Evolutionary conservation across 2,113 vertebrate species (phyloP).

Genomic region (Sterrhoptilus dennistouni): DNA sequence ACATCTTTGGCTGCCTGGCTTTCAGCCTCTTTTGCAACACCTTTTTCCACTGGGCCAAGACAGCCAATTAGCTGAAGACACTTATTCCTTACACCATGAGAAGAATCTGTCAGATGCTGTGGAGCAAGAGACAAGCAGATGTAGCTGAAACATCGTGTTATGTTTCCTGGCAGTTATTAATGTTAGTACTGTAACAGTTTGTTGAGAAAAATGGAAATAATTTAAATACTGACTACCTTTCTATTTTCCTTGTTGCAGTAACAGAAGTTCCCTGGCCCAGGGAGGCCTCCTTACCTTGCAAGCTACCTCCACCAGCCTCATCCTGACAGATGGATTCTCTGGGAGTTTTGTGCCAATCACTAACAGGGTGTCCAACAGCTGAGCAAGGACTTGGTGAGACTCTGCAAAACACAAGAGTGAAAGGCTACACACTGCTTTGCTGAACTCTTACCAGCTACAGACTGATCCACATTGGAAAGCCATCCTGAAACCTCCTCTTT

Average conservation of each 20-base stretch:
- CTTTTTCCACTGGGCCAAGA: constrained; percentile 85
- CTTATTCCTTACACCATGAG: constrained; percentile 93
- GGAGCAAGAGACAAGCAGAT: neutral
- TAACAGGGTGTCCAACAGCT: constrained; percentile 90
- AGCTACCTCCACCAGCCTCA: constrained; percentile 87
- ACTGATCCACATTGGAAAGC: rapidly evolving
- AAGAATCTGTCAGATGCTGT: constrained; percentile 89
- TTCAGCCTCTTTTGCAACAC: constrained; percentile 80
- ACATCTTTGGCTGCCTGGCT: constrained; percentile 79
- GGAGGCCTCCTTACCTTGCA: constrained; percentile 83
- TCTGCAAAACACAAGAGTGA: constrained; percentile 73
- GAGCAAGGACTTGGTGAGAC: constrained; percentile 95
- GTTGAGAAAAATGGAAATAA: neutral
- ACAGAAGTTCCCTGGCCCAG: neutral
- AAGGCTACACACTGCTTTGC: rapidly evolving
- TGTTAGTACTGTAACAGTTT: neutral
- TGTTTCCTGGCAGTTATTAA: neutral
- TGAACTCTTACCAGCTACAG: neutral
- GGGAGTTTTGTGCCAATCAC: constrained; percentile 88
- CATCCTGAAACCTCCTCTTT: neutral
- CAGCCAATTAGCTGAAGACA: constrained; percentile 93
- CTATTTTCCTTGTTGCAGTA: neutral
- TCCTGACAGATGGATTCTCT: constrained; percentile 79
- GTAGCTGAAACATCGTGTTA: rapidly evolving
- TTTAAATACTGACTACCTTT: neutral